Evolutionary conservation across 2,113 vertebrate species (phyloP).

Genomic region (Callaeas wilsoni): DNA sequence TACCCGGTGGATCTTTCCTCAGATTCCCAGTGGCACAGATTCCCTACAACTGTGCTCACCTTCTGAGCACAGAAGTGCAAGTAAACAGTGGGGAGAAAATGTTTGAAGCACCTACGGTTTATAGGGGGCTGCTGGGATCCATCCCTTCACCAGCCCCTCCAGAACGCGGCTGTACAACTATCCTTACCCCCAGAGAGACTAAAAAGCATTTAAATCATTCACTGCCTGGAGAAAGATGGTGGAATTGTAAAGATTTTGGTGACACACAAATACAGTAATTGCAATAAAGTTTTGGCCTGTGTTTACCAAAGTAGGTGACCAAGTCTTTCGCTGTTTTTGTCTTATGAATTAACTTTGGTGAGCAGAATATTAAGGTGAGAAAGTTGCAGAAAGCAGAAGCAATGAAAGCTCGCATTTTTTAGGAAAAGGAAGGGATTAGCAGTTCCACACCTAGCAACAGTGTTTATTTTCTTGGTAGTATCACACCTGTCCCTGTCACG

Average conservation of each 20-base stretch:
- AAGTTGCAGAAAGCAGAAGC: not conserved
- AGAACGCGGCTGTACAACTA: accelerated
- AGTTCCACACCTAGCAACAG: not conserved
- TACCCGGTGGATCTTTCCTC: not conserved
- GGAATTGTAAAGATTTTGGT: not conserved
- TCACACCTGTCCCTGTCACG: accelerated
- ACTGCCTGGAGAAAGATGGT: not conserved
- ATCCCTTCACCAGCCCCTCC: not conserved
- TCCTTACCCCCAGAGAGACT: not conserved
- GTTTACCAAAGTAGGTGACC: not conserved
- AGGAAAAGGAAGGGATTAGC: not conserved
- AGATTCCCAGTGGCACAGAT: not conserved
- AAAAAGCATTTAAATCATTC: not conserved
- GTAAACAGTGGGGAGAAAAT: not conserved
- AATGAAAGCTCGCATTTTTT: accelerated
- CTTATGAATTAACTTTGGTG: not conserved
- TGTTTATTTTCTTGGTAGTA: not conserved
- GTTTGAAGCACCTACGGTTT: not conserved
- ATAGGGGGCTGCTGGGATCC: not conserved
- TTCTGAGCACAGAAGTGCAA: not conserved
- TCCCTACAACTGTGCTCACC: not conserved
- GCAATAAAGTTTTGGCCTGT: not conserved
- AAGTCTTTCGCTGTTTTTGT: not conserved
- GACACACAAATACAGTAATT: not conserved
- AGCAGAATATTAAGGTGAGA: not conserved